Conservation (phyloP, 1,140 invertebrate genomes). For the Tetramorium simillimum region DNA sequence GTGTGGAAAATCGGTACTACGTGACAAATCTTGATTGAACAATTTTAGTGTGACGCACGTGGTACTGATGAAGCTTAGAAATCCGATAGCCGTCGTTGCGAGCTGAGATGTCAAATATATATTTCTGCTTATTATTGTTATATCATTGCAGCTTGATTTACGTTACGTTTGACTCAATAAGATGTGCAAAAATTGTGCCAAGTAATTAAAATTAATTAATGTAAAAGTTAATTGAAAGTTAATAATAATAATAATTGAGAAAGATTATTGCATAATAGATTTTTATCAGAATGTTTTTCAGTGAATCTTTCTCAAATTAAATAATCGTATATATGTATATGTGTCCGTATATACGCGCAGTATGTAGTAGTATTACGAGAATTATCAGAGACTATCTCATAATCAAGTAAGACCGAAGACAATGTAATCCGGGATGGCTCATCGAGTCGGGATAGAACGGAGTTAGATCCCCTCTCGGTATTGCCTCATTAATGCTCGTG, state of each 20-base stretch:
- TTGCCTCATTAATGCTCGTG: conserved; percentile 83
- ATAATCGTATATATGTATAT: neutral
- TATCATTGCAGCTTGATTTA: neutral
- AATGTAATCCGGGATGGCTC: conserved; percentile 82
- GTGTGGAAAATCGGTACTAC: conserved; percentile 74
- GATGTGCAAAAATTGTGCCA: neutral
- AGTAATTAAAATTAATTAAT: neutral
- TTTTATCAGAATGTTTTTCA: neutral
- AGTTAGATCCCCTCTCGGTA: conserved; percentile 75
- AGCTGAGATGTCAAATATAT: conserved; percentile 28
- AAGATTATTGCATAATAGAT: neutral
- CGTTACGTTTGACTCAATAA: neutral
- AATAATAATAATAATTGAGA: neutral
- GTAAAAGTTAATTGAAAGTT: neutral
- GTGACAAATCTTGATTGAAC: conserved; percentile 78
- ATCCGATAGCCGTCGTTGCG: conserved; percentile 30
- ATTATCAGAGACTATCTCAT: conserved; percentile 54
- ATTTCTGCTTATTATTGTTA: neutral
- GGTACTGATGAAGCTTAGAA: conserved; percentile 53
- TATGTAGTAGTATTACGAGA: neutral
- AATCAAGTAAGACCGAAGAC: conserved; percentile 74
- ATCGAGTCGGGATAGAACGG: conserved; percentile 81
- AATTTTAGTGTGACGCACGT: conserved; percentile 69
- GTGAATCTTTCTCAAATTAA: neutral
- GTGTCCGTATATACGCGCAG: neutral